phyloP scores from a whole-genome alignment of 2,113 vertebrate genomes.

The Lycaon pictus region DNA sequence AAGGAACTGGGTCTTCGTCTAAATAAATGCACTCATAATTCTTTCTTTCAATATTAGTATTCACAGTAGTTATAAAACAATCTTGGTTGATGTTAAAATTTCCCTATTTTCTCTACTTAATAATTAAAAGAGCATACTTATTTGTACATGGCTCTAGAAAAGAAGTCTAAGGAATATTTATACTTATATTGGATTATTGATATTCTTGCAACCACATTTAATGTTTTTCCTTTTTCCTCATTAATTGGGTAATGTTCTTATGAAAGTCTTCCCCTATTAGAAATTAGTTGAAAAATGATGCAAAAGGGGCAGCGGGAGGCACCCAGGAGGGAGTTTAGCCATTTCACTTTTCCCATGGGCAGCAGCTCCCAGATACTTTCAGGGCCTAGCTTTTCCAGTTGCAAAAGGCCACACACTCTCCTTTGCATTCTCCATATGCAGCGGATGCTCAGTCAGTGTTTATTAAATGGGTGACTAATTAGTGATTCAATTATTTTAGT shows the following conservation, averaged over 20 bases:
- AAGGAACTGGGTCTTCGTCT: background rate
- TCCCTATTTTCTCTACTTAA: constrained; percentile 7
- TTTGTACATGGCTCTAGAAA: background rate
- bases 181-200: background rate
- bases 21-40: constrained; percentile 48
- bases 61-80: background rate
- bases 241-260: background rate
- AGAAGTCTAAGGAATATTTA: background rate
- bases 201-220: background rate
- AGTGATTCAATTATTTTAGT: background rate
- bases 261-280: background rate
- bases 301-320: too few relatives aligned
- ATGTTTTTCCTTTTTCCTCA: background rate
- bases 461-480: background rate
- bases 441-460: background rate
- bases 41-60: constrained; percentile 21
- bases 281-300: background rate
- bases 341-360: rapidly evolving
- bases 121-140: constrained; percentile 33
- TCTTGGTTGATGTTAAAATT: background rate
- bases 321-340: rapidly evolving
- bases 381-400: rapidly evolving
- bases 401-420: rapidly evolving
- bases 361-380: rapidly evolving
- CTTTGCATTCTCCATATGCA: rapidly evolving